Evolutionary conservation across 2,797 vertebrate species (phyloP).

Genomic region (Ctenopoma multispine): DNA sequence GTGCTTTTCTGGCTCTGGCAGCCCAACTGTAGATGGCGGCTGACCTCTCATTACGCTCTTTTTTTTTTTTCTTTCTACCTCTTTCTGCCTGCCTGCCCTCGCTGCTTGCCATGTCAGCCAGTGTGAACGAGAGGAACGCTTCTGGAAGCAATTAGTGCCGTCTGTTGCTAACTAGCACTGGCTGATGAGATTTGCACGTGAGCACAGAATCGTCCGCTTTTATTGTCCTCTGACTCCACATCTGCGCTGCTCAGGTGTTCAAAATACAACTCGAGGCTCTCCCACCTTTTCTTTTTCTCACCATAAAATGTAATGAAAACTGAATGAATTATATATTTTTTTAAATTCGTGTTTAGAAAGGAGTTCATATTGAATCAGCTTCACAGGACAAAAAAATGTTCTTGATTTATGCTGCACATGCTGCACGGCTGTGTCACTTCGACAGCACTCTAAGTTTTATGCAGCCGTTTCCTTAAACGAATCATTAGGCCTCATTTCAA

Average conservation of each 20-base stretch:
- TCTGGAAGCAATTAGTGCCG: constrained; percentile 98
- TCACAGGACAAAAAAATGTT: neutral
- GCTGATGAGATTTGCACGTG: constrained; percentile 96
- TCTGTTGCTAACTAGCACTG: constrained; percentile 86
- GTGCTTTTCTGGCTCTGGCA: constrained; percentile 87
- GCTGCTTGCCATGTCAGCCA: constrained; percentile 83
- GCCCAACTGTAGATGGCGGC: constrained; percentile 87
- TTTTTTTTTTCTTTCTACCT: constrained; percentile 61
- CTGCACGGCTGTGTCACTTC: constrained; percentile 59
- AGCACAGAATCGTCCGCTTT: constrained; percentile 85
- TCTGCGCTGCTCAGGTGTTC: constrained; percentile 94
- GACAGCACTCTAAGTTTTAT: constrained; percentile 49
- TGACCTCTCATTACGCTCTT: constrained; percentile 92
- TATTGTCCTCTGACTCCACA: constrained; percentile 87
- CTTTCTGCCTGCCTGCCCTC: constrained; percentile 57
- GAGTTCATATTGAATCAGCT: constrained; percentile 21
- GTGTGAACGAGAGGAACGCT: constrained; percentile 83
- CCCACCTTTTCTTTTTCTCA: constrained; percentile 47
- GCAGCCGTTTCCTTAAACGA: constrained; percentile 54
- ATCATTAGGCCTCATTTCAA: constrained; percentile 73
- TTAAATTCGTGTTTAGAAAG: constrained; percentile 6
- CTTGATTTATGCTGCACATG: constrained; percentile 61
- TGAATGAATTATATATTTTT: constrained; percentile 46
- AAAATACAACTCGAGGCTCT: constrained; percentile 60
- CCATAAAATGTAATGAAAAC: constrained; percentile 34